Percentiles rank a stretch among this genome's conserved stretches.
phyloP scores from a whole-genome alignment of 2,797 vertebrate species.

The Oceanodroma leucorhoa region DNA sequence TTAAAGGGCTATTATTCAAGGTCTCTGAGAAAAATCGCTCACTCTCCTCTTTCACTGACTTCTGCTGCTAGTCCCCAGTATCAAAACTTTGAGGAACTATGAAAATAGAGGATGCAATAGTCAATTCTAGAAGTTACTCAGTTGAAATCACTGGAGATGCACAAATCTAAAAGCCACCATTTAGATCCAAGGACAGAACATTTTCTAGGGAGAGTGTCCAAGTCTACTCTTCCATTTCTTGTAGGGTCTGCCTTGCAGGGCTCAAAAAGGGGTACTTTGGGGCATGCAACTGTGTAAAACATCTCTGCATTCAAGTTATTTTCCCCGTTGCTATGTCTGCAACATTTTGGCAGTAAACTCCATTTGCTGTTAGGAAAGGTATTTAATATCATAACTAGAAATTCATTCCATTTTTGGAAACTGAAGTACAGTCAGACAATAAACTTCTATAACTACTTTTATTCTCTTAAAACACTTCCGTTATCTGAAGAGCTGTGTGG shows the following conservation, averaged over 20 bases:
- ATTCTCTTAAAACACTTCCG: not conserved
- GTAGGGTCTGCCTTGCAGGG: not conserved
- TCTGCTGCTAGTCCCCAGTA: not conserved
- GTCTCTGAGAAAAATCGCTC: not conserved
- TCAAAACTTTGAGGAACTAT: not conserved
- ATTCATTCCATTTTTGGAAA: not conserved
- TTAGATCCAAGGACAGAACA: not conserved
- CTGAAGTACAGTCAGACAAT: not conserved
- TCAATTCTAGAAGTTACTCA: not conserved
- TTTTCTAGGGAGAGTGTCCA: not conserved
- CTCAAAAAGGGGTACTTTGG: not conserved
- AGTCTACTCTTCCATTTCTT: not conserved
- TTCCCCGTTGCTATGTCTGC: not conserved
- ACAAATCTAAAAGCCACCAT: not conserved
- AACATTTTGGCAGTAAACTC: not conserved
- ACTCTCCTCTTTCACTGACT: not conserved
- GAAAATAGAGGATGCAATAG: not conserved
- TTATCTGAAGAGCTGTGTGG: not conserved
- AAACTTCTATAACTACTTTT: not conserved
- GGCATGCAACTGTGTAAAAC: not conserved
- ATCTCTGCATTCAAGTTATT: not conserved
- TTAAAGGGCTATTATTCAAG: not conserved
- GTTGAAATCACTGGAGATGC: not conserved
- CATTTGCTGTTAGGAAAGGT: not conserved
- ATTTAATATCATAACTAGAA: not conserved